These are phyloP conservation scores for Dufourea novaeangliae DNA, from an alignment of 1,140 invertebrate genomes.

Conservation along the genomic window DNA sequence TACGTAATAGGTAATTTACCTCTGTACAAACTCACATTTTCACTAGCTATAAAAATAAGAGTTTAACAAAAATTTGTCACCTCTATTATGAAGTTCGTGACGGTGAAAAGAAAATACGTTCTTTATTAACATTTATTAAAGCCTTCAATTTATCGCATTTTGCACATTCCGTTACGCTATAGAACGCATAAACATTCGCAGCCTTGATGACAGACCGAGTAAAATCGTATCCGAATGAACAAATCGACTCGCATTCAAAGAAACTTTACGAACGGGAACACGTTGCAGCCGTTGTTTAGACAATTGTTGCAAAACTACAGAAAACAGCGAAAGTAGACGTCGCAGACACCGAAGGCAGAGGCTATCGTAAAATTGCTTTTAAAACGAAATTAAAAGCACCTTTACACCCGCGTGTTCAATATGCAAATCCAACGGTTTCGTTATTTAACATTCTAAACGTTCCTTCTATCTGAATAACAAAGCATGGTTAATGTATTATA, in stretches of 20 bases:
- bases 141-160: no score
- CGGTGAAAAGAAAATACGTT: no score
- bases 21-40: no score
- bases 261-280: not conserved
- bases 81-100: no score
- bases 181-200: no score
- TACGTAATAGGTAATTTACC: no score
- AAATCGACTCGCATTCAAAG: not conserved
- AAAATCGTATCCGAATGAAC: not conserved
- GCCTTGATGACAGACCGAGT: no score
- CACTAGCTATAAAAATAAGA: no score
- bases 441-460: conserved; percentile 42
- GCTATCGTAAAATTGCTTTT: not conserved
- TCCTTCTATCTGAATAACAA: conserved; percentile 27
- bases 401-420: not conserved
- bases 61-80: no score
- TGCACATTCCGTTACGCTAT: no score
- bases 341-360: not conserved
- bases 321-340: not conserved
- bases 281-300: not conserved
- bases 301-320: not conserved
- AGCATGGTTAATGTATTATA: conserved; percentile 24
- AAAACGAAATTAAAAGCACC: not conserved
- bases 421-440: conserved; percentile 9
- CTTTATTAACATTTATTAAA: no score